Evolutionary conservation across 2,888 invertebrate species (phyloP).

Genomic region (Drosophila mimica): DNA sequence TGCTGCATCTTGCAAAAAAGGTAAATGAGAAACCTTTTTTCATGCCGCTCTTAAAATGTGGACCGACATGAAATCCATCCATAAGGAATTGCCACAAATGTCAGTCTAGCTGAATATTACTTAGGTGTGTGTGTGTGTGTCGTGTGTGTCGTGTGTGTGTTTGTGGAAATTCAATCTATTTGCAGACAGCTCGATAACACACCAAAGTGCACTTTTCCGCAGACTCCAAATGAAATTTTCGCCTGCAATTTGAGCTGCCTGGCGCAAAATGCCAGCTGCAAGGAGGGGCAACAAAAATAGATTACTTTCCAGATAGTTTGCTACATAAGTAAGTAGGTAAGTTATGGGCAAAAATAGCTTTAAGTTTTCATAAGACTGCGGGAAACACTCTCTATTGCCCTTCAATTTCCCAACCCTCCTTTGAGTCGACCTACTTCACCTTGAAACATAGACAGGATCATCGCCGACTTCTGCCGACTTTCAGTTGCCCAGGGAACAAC

Average conservation of each 20-base stretch:
- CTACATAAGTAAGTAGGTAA: constrained; percentile 21
- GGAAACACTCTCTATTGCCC: neutral
- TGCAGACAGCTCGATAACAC: constrained; percentile 42
- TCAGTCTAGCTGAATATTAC: neutral
- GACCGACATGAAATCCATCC: constrained; percentile 1
- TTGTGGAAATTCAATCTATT: constrained; percentile 50
- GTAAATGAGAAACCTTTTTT: neutral
- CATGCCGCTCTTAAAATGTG: neutral
- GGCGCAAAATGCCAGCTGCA: constrained; percentile 19
- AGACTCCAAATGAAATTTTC: constrained; percentile 28
- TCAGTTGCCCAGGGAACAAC: constrained; percentile 58
- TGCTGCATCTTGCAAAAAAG: neutral
- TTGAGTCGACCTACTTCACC: constrained; percentile 25
- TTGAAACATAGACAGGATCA: constrained; percentile 44
- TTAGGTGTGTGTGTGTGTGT: neutral
- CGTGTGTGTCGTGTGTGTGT: neutral
- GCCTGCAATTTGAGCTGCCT: constrained; percentile 42
- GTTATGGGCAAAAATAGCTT: constrained; percentile 38
- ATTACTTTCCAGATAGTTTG: constrained; percentile 12
- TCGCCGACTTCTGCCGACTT: constrained; percentile 55
- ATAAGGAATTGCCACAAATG: neutral
- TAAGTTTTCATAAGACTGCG: constrained; percentile 13
- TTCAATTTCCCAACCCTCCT: constrained; percentile 10
- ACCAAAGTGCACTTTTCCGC: constrained; percentile 50
- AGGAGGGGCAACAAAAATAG: constrained; percentile 6